A percentile compares a stretch with the other conserved stretches of the same genome.
Evolutionary conservation across 2,797 vertebrate species (phyloP).

Genomic region (Melanogrammus aeglefinus): DNA sequence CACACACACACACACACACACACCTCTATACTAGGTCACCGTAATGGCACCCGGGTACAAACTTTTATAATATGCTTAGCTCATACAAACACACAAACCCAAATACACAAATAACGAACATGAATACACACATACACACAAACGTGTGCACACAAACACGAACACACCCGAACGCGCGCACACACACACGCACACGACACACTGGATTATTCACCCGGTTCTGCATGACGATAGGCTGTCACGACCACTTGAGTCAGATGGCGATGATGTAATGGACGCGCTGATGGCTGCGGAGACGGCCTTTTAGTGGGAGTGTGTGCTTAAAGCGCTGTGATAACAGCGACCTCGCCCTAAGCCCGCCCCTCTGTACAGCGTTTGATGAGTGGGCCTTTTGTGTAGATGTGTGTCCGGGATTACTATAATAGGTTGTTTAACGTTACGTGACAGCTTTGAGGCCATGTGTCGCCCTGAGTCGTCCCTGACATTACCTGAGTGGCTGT

Average conservation of each 20-base stretch:
- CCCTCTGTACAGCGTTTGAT: neutral
- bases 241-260: slow-evolving; percentile 27
- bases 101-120: too few relatives aligned
- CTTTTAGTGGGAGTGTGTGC: neutral
- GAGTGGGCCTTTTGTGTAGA: neutral
- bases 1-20: too few relatives aligned
- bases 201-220: neutral
- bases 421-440: neutral
- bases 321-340: neutral
- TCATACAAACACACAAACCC: too few relatives aligned
- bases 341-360: neutral
- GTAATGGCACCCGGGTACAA: too few relatives aligned
- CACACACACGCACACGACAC: too few relatives aligned
- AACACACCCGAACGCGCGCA: too few relatives aligned
- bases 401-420: neutral
- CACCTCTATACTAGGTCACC: too few relatives aligned
- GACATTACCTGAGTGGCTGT: neutral
- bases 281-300: slow-evolving; percentile 20
- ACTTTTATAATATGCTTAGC: too few relatives aligned
- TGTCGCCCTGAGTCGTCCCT: neutral
- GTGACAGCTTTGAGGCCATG: neutral
- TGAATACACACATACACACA: too few relatives aligned
- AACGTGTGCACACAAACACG: too few relatives aligned
- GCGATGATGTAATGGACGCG: slow-evolving; percentile 13
- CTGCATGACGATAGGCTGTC: slow-evolving; percentile 25